Conservation (phyloP, 2,888 invertebrate species). For the Coleophora deauratella region DNA sequence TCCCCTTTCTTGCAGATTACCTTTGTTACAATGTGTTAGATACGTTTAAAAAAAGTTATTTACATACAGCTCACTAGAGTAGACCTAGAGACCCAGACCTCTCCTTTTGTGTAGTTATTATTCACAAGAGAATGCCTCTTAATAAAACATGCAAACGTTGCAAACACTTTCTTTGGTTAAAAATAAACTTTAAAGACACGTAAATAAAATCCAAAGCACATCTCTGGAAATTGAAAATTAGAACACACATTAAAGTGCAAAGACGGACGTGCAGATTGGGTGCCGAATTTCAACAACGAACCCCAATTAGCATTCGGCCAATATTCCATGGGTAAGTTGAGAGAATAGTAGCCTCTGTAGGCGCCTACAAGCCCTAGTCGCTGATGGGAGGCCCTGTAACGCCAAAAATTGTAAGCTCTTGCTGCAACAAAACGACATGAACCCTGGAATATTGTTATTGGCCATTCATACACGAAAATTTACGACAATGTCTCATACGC, state of each 20-base stretch:
- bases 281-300: constrained; percentile 63
- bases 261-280: constrained; percentile 28
- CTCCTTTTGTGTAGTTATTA: constrained; percentile 6
- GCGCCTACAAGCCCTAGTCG: constrained; percentile 58
- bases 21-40: too few relatives aligned
- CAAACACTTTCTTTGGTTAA: constrained; percentile 3
- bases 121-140: background rate
- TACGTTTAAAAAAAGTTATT: too few relatives aligned
- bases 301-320: constrained; percentile 77
- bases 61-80: too few relatives aligned
- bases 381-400: constrained; percentile 66
- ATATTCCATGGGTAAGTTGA: constrained; percentile 72
- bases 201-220: constrained; percentile 6
- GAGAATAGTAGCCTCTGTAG: constrained; percentile 70
- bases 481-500: constrained; percentile 23
- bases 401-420: constrained; percentile 74
- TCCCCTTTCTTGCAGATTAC: too few relatives aligned
- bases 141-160: constrained; percentile 11
- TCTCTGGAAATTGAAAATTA: constrained; percentile 22
- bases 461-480: constrained; percentile 1
- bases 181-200: background rate
- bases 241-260: constrained; percentile 28
- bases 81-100: too few relatives aligned
- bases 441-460: constrained; percentile 48
- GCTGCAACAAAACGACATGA: constrained; percentile 66